These are phyloP conservation scores for Nibea coibor DNA, from an alignment of 2,113 vertebrate genomes.

Conservation along the genomic window DNA sequence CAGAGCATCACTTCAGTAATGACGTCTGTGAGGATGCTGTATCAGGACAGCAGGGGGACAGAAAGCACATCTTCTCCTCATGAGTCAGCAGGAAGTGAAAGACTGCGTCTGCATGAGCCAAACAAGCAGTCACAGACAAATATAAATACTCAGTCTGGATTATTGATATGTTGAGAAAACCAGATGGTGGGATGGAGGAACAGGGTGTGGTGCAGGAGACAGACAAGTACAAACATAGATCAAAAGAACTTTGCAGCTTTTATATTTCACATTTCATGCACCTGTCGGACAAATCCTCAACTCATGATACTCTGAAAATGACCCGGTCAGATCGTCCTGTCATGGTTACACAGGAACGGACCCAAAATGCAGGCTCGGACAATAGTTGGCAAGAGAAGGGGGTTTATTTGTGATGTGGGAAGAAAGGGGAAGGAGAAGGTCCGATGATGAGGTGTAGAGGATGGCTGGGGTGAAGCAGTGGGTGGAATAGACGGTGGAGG, in stretches of 20 bases:
- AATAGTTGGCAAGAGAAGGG: no score
- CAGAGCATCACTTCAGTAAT: constrained; percentile 10
- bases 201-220: background rate
- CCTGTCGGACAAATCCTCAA: background rate
- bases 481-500: no score
- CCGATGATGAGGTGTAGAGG: no score
- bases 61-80: background rate
- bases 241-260: no score
- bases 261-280: background rate
- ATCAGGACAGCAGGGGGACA: constrained; percentile 5
- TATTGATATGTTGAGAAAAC: no score
- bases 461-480: no score
- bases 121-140: background rate
- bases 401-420: no score
- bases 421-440: no score
- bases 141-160: background rate
- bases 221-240: no score
- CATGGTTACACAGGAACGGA: no score
- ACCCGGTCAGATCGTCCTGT: no score
- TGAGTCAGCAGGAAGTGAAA: background rate
- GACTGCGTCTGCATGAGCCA: background rate
- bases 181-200: background rate
- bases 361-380: no score
- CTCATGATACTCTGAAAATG: background rate
- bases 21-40: constrained; percentile 36